A percentile compares a stretch with the other conserved stretches of the same genome.
These are phyloP conservation scores for Argyrosomus regius DNA, from an alignment of 2,797 vertebrate species.

Conservation along the genomic window DNA sequence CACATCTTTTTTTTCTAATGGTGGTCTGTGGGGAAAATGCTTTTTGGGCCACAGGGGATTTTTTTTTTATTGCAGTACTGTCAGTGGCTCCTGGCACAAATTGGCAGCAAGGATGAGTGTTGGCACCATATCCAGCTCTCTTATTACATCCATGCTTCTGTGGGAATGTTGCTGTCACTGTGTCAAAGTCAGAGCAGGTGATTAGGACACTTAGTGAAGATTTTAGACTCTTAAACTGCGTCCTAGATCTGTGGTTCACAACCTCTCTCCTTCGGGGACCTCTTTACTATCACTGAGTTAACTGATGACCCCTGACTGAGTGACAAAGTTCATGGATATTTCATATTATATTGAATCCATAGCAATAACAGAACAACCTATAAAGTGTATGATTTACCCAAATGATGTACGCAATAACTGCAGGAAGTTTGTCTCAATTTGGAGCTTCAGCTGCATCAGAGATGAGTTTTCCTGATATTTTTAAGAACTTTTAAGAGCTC, in stretches of 20 bases:
- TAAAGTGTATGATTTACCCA: too few relatives aligned
- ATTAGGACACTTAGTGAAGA: background rate
- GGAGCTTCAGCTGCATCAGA: too few relatives aligned
- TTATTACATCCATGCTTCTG: background rate
- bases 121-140: background rate
- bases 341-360: too few relatives aligned
- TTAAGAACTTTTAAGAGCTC: too few relatives aligned
- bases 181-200: background rate
- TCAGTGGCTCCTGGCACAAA: background rate
- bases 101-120: background rate
- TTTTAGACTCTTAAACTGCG: background rate
- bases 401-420: too few relatives aligned
- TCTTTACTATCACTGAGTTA: too few relatives aligned
- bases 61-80: background rate
- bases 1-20: background rate
- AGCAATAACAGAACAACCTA: too few relatives aligned
- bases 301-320: too few relatives aligned
- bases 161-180: background rate
- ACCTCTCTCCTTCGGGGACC: too few relatives aligned
- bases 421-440: too few relatives aligned
- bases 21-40: background rate
- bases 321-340: too few relatives aligned
- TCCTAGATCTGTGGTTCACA: background rate
- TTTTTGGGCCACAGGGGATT: background rate
- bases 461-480: too few relatives aligned